Base-by-base conservation (phyloP, 1,140 invertebrate genomes). In the Gryon sp. region DNA sequence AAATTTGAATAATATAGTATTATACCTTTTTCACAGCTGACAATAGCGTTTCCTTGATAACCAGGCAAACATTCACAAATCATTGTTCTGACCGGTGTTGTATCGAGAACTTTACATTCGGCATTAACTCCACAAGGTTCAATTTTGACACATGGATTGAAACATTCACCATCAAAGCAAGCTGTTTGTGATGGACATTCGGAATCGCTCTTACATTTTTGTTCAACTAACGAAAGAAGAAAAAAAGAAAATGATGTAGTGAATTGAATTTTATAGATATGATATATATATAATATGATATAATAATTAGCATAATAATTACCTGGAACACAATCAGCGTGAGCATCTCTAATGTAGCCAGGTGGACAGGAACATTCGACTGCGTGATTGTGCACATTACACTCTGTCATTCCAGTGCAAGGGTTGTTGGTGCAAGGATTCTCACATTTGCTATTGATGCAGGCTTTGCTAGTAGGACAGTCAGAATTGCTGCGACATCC, bases 11-110 rank as follows among this genome's bases (percentile, higher is more conserved):
- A 45, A 36, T 52, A 15, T 18, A 12, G 26, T n/a, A 59, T 43
- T 48, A 78, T 91, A 90, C 94, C 90, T 86, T 91, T 92, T 76
- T 93, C 93, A 82, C 95, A 96, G 80, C 93, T 90, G 28, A 93
- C 90, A 15, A 94, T 92, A 12, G 95, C 94, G 83, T 95, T 95
- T 84, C 95, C 95, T 85, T 92, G 92, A 83, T 94, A 96, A 38
- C 95, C 95, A 16, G 94, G 93, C n/a, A 94, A 82, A 83, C 96
- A 97, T 84, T 94, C 92, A 78, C 96, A 98, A 57, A 95, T 92
- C 94, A 97, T 95, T 9, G 95, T 97, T 79, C 94, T 91, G 0
- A 97, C 93, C 0, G 96, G 95, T 15, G 92, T 86, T 0, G 96
- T 95, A 80, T 97, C 93, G 2, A 95, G 85, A 0, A 97, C 93